Evolutionary conservation across 2,113 vertebrate species (phyloP), one percentile per base, ranked within the genome.

Genomic region (Clarias magur): DNA sequence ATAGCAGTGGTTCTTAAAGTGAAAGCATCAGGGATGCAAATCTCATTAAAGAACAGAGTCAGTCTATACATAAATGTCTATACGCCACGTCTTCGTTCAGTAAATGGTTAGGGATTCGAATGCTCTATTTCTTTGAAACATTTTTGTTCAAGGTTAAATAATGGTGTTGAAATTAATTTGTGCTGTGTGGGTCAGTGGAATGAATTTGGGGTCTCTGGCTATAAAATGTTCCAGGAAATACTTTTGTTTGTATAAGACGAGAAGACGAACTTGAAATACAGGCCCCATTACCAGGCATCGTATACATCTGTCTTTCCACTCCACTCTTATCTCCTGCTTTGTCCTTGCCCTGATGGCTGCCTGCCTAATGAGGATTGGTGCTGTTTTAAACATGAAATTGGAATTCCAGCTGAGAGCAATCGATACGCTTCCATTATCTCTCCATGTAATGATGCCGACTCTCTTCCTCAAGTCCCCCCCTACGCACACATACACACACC

Each of bases 351-450:
- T 25, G 19, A 87, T 87, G 68, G 57, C 86, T 80, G 78, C 80
- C 75, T 86, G 86, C 83, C 93, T 96, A 95, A 95, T 95, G 94
- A 95, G 94, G 91, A 95, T 94, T 94, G 93, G 95, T 94, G 94
- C 95, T 95, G 95, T 95, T 95, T 95, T 94, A 95, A 95, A 95
- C 94, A 95, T 95, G 94, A 94, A 96, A 94, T 87, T 60, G 92
- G 91, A 91, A 91, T 93, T 86, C 92, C 72, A 83, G 89, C 73
- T 85, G 92, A 91, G 91, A 83, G 80, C 93, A 93, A 96, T 96
- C 95, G 95, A 96, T 95, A 94, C 90, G 17, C 90, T 92, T 87
- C 94, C 94, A 95, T 95, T 95, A 95, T 94, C 93, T 93, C 91
- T 83, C 89, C 91, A 91, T 93, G 94, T 95, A 95, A 95, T 94